phyloP scores from a whole-genome alignment of 2,113 vertebrate species.

The Leucopternis melanops region DNA sequence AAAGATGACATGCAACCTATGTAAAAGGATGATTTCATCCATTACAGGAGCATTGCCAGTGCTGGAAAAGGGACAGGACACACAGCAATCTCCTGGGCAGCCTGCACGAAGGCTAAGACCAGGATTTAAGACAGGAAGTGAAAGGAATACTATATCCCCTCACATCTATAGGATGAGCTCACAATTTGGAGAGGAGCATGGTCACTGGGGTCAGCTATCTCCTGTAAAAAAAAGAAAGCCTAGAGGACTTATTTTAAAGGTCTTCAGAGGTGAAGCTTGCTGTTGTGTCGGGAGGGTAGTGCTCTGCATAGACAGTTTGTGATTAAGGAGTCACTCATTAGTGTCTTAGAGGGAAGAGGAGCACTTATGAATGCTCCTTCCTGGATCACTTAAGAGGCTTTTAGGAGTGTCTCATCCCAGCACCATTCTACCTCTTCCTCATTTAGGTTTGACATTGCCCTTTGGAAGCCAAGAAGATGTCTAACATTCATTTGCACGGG shows the following conservation, averaged over 20 bases:
- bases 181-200: background rate
- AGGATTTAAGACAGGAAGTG: background rate
- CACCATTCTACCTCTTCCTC: background rate
- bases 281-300: background rate
- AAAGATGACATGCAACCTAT: background rate
- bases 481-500: background rate
- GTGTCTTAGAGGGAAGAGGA: slow-evolving; percentile 12
- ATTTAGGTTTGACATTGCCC: slow-evolving; percentile 10
- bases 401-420: slow-evolving; percentile 15
- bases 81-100: background rate
- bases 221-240: background rate
- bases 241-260: slow-evolving; percentile 16
- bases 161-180: background rate
- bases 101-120: background rate
- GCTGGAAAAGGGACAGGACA: background rate
- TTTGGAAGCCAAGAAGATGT: slow-evolving; percentile 14
- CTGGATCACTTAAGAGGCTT: slow-evolving; percentile 19
- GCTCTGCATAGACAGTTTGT: background rate
- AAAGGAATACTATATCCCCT: background rate
- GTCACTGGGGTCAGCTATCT: background rate
- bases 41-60: background rate
- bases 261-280: slow-evolving; percentile 3
- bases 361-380: slow-evolving; percentile 17
- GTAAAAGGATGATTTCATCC: rapidly evolving
- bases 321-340: slow-evolving; percentile 39